A percentile compares a stretch with the other conserved stretches of the same genome.
These are phyloP conservation scores for Ceryle rudis DNA, from an alignment of 2,797 vertebrate species.

Conservation along the genomic window DNA sequence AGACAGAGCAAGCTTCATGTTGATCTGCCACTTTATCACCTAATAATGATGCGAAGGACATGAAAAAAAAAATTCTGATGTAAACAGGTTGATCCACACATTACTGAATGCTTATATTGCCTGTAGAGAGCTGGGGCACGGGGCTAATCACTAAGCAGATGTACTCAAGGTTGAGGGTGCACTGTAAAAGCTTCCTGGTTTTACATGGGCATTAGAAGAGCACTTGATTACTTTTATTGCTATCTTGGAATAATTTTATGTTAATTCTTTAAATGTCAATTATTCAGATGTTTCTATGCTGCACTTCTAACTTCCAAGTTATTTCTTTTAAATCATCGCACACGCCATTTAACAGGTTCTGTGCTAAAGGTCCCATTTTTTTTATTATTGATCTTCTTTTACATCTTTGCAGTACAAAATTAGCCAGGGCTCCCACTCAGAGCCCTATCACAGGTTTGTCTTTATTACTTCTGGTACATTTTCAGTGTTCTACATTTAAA, in stretches of 20 bases:
- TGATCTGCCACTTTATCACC: background rate
- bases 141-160: background rate
- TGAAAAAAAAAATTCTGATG: background rate
- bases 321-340: constrained; percentile 49
- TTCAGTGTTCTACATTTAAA: constrained; percentile 45
- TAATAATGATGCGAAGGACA: background rate
- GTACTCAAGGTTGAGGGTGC: background rate
- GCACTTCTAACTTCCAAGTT: constrained; percentile 9
- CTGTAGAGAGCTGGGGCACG: background rate
- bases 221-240: background rate
- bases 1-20: background rate
- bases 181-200: constrained; percentile 4
- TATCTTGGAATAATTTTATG: constrained; percentile 37
- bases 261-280: constrained; percentile 61
- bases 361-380: background rate
- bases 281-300: constrained; percentile 23
- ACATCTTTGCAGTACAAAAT: background rate
- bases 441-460: constrained; percentile 10
- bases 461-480: constrained; percentile 65
- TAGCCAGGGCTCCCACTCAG: background rate
- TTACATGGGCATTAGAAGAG: background rate
- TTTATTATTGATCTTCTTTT: constrained; percentile 37
- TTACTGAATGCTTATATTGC: background rate
- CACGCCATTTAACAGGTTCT: constrained; percentile 44
- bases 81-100: background rate